phyloP scores from a whole-genome alignment of 2,113 vertebrate species.

The Strix aluco region DNA sequence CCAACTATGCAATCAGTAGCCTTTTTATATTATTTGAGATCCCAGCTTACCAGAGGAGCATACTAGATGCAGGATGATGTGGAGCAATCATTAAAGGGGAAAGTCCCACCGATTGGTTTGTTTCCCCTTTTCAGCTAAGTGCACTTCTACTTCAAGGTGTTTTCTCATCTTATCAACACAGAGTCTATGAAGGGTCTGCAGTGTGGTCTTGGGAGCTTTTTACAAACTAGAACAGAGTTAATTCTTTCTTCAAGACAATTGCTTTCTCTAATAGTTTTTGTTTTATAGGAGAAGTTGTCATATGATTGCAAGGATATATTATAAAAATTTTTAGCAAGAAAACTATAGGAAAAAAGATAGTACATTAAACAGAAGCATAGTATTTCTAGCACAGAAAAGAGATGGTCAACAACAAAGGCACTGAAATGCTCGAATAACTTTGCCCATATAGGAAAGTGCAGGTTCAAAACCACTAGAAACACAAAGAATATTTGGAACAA shows the following conservation, averaged over 20 bases:
- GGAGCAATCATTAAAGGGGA: background rate
- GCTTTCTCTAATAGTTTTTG: background rate
- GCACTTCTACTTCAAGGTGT: background rate
- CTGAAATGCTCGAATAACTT: background rate
- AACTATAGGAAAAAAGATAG: background rate
- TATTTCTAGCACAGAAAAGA: background rate
- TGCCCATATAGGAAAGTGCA: background rate
- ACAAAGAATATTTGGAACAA: background rate
- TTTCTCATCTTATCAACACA: background rate
- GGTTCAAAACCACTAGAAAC: background rate
- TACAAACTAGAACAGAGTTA: background rate
- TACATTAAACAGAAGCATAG: background rate
- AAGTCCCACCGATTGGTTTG: background rate
- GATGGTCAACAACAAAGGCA: background rate
- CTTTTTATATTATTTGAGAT: background rate
- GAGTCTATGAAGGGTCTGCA: background rate
- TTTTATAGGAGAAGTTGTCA: background rate
- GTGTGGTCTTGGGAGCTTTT: background rate
- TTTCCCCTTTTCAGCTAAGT: background rate
- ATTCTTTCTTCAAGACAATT: background rate
- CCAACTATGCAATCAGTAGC: background rate
- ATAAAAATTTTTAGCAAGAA: background rate
- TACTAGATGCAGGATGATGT: background rate
- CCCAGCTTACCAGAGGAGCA: background rate
- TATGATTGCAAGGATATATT: background rate